Conservation (phyloP, 2,797 vertebrate species). For the Halcyon badia region DNA sequence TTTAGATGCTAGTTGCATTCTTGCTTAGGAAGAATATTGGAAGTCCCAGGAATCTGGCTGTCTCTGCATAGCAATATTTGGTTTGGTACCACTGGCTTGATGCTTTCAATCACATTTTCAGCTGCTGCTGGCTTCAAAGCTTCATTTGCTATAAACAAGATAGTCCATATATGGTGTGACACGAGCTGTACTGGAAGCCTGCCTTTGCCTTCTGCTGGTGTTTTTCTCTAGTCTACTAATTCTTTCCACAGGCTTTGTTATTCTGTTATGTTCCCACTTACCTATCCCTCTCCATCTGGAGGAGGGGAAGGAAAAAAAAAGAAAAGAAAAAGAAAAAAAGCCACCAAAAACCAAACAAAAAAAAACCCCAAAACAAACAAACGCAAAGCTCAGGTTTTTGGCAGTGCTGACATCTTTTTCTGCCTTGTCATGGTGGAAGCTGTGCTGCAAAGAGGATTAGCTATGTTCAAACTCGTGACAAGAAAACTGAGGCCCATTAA, state of each 20-base stretch:
- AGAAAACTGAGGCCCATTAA: constrained; percentile 59
- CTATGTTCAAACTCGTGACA: constrained; percentile 48
- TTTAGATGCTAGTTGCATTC: background rate
- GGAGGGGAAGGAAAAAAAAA: rapidly evolving
- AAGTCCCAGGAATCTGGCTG: background rate
- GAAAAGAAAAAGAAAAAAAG: too few relatives aligned
- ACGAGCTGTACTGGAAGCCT: constrained; percentile 59
- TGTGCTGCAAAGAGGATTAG: background rate
- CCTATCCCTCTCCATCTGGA: constrained; percentile 41
- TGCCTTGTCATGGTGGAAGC: background rate
- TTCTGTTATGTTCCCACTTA: constrained; percentile 39
- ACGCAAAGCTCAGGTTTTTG: background rate
- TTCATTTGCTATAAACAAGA: constrained; percentile 37
- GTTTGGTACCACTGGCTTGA: background rate
- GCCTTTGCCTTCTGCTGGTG: constrained; percentile 64
- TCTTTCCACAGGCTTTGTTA: constrained; percentile 40
- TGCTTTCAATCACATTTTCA: constrained; percentile 15
- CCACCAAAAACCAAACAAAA: too few relatives aligned
- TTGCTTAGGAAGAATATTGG: background rate
- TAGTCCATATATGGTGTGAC: background rate
- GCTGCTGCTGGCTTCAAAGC: constrained; percentile 5
- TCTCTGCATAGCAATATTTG: background rate
- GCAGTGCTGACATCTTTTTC: background rate
- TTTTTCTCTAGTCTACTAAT: constrained; percentile 55
- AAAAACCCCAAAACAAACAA: background rate